Percentiles rank a stretch among this genome's conserved stretches.
phyloP scores from a whole-genome alignment of 2,888 invertebrate genomes.

The Leuctra nigra region DNA sequence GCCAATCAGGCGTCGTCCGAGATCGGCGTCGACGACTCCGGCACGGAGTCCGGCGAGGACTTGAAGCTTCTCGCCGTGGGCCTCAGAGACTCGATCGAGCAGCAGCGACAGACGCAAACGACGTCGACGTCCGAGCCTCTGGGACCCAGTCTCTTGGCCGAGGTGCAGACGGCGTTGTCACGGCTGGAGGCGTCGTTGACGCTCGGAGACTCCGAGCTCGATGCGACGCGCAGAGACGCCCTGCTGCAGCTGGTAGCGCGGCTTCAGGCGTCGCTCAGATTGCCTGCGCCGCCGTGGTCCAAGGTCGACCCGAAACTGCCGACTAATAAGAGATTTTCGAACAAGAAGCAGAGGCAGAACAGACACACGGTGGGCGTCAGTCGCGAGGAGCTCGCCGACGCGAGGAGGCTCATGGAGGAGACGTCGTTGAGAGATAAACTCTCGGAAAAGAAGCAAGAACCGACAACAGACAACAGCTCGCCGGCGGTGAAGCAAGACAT shows the following conservation, averaged over 20 bases:
- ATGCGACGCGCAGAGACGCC: constrained; percentile 49
- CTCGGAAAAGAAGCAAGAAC: not conserved
- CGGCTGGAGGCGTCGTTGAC: constrained; percentile 51
- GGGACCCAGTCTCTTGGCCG: constrained; percentile 59
- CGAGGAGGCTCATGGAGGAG: constrained; percentile 67
- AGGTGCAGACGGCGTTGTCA: constrained; percentile 69
- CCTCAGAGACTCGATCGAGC: constrained; percentile 46
- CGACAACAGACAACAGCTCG: not conserved
- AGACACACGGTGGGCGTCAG: constrained; percentile 81
- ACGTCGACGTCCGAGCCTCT: constrained; percentile 35
- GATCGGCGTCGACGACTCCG: constrained; percentile 50
- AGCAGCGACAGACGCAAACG: constrained; percentile 39
- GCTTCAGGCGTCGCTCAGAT: constrained; percentile 51
- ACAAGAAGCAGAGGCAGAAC: constrained; percentile 47
- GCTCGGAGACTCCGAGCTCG: constrained; percentile 41
- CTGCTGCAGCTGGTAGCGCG: constrained; percentile 62
- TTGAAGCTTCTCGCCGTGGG: constrained; percentile 49
- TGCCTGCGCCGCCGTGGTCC: constrained; percentile 34
- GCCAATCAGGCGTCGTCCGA: constrained; percentile 5
- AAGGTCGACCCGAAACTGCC: constrained; percentile 34
- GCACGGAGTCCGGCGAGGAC: constrained; percentile 64
- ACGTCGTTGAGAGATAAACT: constrained; percentile 32
- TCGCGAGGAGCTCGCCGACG: constrained; percentile 70
- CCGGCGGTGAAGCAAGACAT: not conserved
- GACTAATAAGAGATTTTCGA: not conserved